Percentiles rank a stretch among this genome's conserved stretches.
These are phyloP conservation scores for Pegoplata infirma DNA, from an alignment of 2,888 invertebrate species.

Conservation along the genomic window DNA sequence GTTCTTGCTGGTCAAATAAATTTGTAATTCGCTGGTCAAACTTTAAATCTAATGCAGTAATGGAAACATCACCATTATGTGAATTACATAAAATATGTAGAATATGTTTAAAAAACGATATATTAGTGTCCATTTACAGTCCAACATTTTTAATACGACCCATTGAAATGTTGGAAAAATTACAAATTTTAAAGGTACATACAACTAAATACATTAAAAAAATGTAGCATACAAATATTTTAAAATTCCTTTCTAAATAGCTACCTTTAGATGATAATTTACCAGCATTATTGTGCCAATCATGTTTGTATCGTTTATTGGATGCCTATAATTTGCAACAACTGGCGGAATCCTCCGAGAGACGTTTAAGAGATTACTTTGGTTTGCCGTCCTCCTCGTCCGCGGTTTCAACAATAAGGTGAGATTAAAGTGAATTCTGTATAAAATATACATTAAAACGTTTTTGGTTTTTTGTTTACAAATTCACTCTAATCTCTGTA, in stretches of 20 bases:
- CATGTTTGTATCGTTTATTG: slow-evolving; percentile 71
- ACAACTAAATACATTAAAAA: too few relatives aligned
- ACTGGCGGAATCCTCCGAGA: slow-evolving; percentile 71
- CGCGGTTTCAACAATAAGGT: slow-evolving; percentile 48
- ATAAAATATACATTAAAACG: too few relatives aligned
- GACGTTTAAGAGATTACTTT: slow-evolving; percentile 69
- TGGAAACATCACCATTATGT: slow-evolving; percentile 44
- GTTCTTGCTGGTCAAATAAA: too few relatives aligned
- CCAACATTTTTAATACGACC: slow-evolving; percentile 70
- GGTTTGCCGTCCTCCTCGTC: slow-evolving; percentile 42
- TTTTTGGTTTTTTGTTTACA: too few relatives aligned
- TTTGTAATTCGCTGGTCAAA: not conserved
- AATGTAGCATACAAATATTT: not conserved
- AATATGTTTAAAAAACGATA: slow-evolving; percentile 71
- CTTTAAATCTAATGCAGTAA: too few relatives aligned
- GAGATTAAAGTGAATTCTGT: slow-evolving; percentile 63
- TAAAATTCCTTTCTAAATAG: too few relatives aligned
- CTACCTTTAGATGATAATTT: slow-evolving; percentile 67
- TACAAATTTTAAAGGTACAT: slow-evolving; percentile 69
- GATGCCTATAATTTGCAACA: slow-evolving; percentile 73
- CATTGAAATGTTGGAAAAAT: slow-evolving; percentile 71
- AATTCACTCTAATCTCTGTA: slow-evolving; percentile 67
- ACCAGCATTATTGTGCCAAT: slow-evolving; percentile 70
- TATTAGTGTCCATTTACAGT: slow-evolving; percentile 70
- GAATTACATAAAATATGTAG: slow-evolving; percentile 71